These are phyloP conservation scores for Alsophila aescularia DNA, from an alignment of 2,888 invertebrate species.

Conservation along the genomic window DNA sequence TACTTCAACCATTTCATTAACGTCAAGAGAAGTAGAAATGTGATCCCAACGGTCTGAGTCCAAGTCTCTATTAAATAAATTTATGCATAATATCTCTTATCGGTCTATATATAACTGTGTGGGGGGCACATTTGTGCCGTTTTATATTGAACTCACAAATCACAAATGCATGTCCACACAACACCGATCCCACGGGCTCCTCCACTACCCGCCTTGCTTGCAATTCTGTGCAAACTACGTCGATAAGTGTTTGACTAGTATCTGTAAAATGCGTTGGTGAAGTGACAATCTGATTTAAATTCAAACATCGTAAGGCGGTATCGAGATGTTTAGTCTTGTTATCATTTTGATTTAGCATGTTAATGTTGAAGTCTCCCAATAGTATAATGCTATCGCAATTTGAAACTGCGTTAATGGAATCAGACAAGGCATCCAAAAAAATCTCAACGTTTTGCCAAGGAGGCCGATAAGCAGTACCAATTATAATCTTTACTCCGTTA, in stretches of 20 bases:
- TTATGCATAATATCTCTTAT: not conserved
- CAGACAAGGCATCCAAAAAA: constrained; percentile 21
- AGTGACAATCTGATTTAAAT: not conserved
- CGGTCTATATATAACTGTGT: not conserved
- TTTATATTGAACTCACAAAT: constrained; percentile 1
- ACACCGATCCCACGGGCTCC: not conserved
- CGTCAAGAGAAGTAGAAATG: no score
- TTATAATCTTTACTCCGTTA: not conserved
- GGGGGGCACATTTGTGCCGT: not conserved
- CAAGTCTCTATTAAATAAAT: not conserved
- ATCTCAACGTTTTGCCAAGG: constrained; percentile 18
- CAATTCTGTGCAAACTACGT: constrained; percentile 3
- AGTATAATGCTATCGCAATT: constrained; percentile 14
- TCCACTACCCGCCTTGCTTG: not conserved
- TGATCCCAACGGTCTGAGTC: no score
- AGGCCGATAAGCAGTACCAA: constrained; percentile 30
- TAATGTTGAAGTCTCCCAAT: not conserved
- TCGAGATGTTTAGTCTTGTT: not conserved
- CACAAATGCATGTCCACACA: not conserved
- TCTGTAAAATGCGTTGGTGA: constrained; percentile 11
- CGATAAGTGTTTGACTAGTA: constrained; percentile 1
- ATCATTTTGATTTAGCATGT: not conserved
- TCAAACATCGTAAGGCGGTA: not conserved
- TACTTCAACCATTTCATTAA: no score
- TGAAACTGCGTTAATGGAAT: constrained; percentile 5